Evolutionary conservation across 2,888 invertebrate species (phyloP), one percentile per base, ranked within the genome.

Genomic region (Oxyscelio sp.): DNA sequence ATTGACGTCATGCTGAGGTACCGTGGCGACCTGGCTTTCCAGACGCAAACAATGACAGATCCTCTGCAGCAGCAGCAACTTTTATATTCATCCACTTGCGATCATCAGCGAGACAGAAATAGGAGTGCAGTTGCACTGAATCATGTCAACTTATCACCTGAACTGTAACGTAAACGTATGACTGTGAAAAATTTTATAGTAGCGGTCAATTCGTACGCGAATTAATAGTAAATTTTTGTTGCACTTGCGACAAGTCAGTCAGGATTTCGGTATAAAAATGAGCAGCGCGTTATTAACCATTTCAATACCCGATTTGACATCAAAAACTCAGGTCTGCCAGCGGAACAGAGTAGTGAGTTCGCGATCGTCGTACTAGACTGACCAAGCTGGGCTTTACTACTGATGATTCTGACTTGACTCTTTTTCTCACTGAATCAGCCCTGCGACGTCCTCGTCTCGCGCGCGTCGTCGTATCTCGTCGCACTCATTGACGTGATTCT

Each of bases 361-460:
- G 52, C 68, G 71, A 85, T 22, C 78, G 83, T 85, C 85, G 82
- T 83, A 85, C 89, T 88, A 90, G 91, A 89, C 92, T 91, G 91
- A 92, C 90, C 91, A 89, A 91, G 89, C 92, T 89, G 90, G 92
- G 91, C 88, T 92, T 92, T 91, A 93, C 93, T 93, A 94, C 93
- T 93, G 88, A 81, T 34, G 56, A 79, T 74, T 75, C 75, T 61
- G 74, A 48, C 70, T 77, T 78, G 80, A 70, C 31, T 58, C 70
- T 40, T 48, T 66, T 66, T 80, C 71, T 77, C 71, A 65, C 65
- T 50, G 82, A 85, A 85, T 70, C 86, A 89, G 83, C 80, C 85
- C 86, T 38, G 43, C 73, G 38, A 68, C 68, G 56, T 74, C 71
- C 48, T 73, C 34, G 63, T 78, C 87, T 86, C 85, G 83, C 87